A percentile compares a stretch with the other conserved stretches of the same genome.
Conservation (phyloP, 2,797 vertebrate species). For the Betta splendens region DNA sequence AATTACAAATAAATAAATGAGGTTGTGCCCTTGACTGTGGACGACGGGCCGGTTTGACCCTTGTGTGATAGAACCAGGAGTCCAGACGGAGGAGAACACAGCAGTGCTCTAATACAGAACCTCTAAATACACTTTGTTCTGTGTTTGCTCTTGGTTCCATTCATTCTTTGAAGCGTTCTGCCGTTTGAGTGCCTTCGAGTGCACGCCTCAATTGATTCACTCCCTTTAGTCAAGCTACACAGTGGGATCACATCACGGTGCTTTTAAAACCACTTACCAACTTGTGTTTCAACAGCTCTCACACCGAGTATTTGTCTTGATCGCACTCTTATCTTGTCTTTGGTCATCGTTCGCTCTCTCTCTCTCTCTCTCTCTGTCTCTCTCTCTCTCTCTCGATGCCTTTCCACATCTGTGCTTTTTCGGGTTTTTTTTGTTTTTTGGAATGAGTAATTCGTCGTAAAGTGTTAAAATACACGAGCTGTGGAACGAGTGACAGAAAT, state of each 20-base stretch:
- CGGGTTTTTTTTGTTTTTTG: constrained; percentile 16
- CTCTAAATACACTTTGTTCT: constrained; percentile 10
- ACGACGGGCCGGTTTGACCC: constrained; percentile 18
- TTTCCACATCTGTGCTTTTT: neutral
- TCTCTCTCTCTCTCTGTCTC: no score
- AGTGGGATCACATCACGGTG: constrained; percentile 28
- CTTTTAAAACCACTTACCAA: constrained; percentile 56
- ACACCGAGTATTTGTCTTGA: constrained; percentile 31
- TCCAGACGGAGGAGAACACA: no score
- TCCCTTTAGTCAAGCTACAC: constrained; percentile 36
- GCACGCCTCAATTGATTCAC: constrained; percentile 41
- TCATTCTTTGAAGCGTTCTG: constrained; percentile 27
- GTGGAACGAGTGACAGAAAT: neutral
- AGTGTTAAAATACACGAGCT: constrained; percentile 1
- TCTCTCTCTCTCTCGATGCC: neutral
- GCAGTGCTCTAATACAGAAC: constrained; percentile 27
- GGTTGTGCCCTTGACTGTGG: neutral
- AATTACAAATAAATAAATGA: constrained; percentile 10
- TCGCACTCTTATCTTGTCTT: constrained; percentile 27
- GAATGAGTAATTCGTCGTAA: constrained; percentile 21
- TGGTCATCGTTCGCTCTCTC: no score
- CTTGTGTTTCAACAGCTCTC: constrained; percentile 21
- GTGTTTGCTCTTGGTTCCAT: neutral
- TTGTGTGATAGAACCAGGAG: constrained; percentile 4
- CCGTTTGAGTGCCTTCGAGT: constrained; percentile 35